These are phyloP conservation scores for Sturnira hondurensis DNA, from an alignment of 2,113 vertebrate genomes.

Conservation along the genomic window DNA sequence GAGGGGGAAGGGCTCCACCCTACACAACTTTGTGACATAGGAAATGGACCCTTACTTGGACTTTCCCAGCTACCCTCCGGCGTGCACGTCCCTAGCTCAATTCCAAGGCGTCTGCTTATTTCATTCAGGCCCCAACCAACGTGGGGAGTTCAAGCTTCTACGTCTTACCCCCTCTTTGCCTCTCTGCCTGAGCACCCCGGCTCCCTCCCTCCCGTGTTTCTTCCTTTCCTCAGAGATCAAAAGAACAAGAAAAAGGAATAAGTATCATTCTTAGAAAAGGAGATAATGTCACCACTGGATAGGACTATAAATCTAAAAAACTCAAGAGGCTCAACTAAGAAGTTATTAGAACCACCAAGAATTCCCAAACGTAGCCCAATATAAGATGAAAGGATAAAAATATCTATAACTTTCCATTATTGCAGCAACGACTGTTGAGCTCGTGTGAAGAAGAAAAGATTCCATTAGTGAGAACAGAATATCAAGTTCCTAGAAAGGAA, in stretches of 20 bases:
- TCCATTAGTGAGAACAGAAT: not conserved
- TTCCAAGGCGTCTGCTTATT: not conserved
- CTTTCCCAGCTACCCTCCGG: not conserved
- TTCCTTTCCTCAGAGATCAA: not conserved
- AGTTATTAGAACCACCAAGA: not conserved
- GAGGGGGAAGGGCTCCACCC: not conserved
- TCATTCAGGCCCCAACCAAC: not conserved
- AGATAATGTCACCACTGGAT: not conserved
- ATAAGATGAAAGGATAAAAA: not conserved
- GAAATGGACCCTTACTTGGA: not conserved
- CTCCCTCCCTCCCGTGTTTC: not conserved
- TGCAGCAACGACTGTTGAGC: not conserved
- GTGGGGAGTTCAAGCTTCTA: not conserved
- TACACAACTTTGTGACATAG: not conserved
- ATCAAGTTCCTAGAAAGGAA: conserved; percentile 35
- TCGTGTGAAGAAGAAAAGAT: conserved; percentile 9
- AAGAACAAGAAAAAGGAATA: not conserved
- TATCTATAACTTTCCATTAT: not conserved
- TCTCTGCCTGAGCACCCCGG: not conserved
- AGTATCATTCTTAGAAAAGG: not conserved
- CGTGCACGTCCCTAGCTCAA: not conserved
- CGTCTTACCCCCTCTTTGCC: not conserved
- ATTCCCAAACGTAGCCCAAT: not conserved
- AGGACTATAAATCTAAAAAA: not conserved
- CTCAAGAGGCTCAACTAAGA: not conserved